phyloP scores from a whole-genome alignment of 1,140 invertebrate species.

The Dysdera silvatica region DNA sequence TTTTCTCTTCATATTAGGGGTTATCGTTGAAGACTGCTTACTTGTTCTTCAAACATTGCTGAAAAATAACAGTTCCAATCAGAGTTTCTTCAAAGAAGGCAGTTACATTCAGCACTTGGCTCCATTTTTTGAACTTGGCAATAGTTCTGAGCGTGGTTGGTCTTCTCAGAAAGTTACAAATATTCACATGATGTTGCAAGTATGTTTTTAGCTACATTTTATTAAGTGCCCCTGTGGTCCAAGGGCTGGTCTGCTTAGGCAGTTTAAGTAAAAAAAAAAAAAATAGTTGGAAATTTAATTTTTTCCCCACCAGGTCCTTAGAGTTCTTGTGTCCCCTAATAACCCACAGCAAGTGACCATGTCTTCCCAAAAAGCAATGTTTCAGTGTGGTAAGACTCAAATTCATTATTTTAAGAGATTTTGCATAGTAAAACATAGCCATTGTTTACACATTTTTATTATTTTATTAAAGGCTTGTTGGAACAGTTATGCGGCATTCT shows the following conservation, averaged over 20 bases:
- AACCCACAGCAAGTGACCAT: constrained; percentile 68
- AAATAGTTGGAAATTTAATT: too few species aligned
- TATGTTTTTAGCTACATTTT: constrained; percentile 32
- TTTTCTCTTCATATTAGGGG: constrained; percentile 47
- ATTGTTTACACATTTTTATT: not conserved
- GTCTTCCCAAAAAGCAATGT: constrained; percentile 81
- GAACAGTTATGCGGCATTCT: constrained; percentile 69
- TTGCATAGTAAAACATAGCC: not conserved
- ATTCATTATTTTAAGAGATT: not conserved
- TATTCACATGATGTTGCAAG: constrained; percentile 80
- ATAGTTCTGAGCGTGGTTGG: constrained; percentile 62
- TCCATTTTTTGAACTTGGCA: constrained; percentile 72
- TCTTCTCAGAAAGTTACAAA: constrained; percentile 90
- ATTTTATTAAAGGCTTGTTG: constrained; percentile 58
- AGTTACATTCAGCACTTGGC: constrained; percentile 80
- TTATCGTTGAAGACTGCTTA: constrained; percentile 96
- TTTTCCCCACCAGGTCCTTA: constrained; percentile 54
- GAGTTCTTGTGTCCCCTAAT: constrained; percentile 79
- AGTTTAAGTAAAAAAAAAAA: too few species aligned
- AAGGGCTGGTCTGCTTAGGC: not conserved
- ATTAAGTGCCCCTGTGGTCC: not conserved
- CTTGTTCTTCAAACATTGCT: constrained; percentile 89
- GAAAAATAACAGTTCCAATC: constrained; percentile 92
- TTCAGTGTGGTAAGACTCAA: constrained; percentile 65
- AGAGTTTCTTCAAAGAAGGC: constrained; percentile 97